A percentile compares a stretch with the other conserved stretches of the same genome.
Conservation (phyloP, 2,113 vertebrate species). For the Salvelinus sp. region DNA sequence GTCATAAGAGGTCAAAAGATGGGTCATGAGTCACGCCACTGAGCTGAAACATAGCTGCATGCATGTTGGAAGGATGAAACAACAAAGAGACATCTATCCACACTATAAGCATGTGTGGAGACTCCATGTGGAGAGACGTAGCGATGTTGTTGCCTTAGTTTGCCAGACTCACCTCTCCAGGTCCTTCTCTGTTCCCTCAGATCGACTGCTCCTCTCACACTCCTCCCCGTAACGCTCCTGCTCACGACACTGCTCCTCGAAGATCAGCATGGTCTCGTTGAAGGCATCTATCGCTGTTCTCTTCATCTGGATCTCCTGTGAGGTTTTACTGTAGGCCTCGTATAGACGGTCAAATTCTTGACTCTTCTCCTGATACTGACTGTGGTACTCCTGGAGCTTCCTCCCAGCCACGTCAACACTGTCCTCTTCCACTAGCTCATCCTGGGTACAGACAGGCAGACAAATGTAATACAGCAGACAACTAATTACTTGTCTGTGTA, state of each 20-base stretch:
- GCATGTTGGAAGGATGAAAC: background rate
- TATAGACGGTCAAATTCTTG: conserved; percentile 92
- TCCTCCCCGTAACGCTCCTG: conserved; percentile 90
- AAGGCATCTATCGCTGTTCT: conserved; percentile 92
- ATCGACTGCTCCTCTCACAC: conserved; percentile 83
- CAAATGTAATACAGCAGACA: conserved; percentile 21
- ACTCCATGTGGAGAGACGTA: background rate
- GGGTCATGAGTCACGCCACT: background rate
- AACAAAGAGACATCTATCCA: background rate
- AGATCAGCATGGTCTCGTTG: conserved; percentile 94
- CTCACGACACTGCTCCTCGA: conserved; percentile 91
- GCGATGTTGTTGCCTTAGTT: background rate
- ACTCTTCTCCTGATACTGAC: conserved; percentile 92
- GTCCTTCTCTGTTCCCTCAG: conserved; percentile 86
- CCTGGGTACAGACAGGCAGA: conserved; percentile 41
- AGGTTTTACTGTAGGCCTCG: conserved; percentile 90
- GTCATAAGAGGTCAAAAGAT: conserved; percentile 13
- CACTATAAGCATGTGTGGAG: background rate
- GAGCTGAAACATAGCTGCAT: background rate
- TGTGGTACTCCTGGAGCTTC: conserved; percentile 91
- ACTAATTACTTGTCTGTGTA: no score
- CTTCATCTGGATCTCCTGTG: conserved; percentile 98
- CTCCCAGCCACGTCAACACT: conserved; percentile 89
- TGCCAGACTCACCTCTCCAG: conserved; percentile 83
- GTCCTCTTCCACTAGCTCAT: conserved; percentile 88